Evolutionary conservation across 2,113 vertebrate genomes (phyloP).

Genomic region (Lutjanus erythropterus): DNA sequence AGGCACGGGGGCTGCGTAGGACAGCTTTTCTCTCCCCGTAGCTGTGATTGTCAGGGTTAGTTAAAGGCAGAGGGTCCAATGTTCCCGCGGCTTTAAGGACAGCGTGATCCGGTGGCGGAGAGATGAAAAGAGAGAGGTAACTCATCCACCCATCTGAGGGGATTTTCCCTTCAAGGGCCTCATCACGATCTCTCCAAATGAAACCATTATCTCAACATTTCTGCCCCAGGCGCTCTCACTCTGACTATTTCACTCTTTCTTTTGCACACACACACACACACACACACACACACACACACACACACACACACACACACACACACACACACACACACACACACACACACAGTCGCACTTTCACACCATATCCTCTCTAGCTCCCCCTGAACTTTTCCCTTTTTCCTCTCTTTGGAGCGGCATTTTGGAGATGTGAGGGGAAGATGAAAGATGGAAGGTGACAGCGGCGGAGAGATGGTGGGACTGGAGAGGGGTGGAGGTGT

Average conservation of each 20-base stretch:
- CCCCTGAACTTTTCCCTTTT: constrained; percentile 36
- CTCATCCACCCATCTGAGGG: constrained; percentile 58
- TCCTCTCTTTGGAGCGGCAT: constrained; percentile 15
- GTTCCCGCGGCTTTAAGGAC: constrained; percentile 65
- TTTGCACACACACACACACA: constrained; percentile 31
- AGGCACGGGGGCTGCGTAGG: constrained; percentile 42
- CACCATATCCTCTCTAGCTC: constrained; percentile 20
- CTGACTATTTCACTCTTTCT: constrained; percentile 41
- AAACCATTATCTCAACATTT: constrained; percentile 78
- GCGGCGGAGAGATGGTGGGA: constrained; percentile 37
- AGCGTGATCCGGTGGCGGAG: constrained; percentile 24
- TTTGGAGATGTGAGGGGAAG: constrained; percentile 51
- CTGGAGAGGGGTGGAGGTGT: constrained; percentile 31
- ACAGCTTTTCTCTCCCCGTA: constrained; percentile 31
- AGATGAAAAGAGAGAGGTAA: constrained; percentile 68
- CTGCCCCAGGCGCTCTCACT: constrained; percentile 57
- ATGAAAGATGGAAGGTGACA: constrained; percentile 69
- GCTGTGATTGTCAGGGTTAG: constrained; percentile 68
- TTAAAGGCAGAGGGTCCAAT: constrained; percentile 65
- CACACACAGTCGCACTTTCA: too few species aligned
- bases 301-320: too few species aligned
- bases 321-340: too few species aligned
- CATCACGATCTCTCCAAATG: constrained; percentile 72
- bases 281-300: too few species aligned
- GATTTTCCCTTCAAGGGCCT: constrained; percentile 64